These are phyloP conservation scores for Semaprochilodus insignis DNA, from an alignment of 2,797 vertebrate species.

Conservation along the genomic window DNA sequence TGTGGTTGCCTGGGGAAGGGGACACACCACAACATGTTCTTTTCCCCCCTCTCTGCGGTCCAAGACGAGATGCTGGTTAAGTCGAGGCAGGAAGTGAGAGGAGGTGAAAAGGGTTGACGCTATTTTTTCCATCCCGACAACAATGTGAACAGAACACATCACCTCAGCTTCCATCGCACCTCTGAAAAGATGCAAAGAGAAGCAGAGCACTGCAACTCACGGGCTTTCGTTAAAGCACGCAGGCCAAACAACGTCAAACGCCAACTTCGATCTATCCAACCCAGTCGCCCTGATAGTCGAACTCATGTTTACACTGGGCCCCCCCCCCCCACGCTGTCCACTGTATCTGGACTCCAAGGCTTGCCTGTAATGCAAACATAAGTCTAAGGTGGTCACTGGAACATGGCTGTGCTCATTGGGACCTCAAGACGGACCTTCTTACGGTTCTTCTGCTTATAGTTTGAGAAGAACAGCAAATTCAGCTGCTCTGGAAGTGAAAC, in stretches of 20 bases:
- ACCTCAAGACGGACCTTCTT: not conserved
- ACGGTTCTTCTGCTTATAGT: not conserved
- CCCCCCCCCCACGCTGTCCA: not conserved
- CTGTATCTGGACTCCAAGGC: not conserved
- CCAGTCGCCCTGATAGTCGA: too few species aligned
- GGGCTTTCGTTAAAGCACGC: not conserved
- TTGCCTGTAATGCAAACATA: not conserved
- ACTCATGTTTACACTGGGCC: not conserved
- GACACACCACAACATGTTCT: not conserved
- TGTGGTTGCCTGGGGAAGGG: not conserved
- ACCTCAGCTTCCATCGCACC: not conserved
- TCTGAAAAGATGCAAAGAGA: not conserved
- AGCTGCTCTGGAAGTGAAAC: not conserved
- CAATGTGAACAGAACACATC: not conserved
- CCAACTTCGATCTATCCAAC: not conserved
- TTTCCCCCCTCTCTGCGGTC: conserved; percentile 3
- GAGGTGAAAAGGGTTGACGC: not conserved
- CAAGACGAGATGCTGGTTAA: conserved; percentile 20
- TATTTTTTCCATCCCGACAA: not conserved
- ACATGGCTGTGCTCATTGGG: not conserved
- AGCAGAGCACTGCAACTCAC: not conserved
- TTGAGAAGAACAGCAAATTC: not conserved
- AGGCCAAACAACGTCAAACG: not conserved
- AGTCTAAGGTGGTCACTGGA: not conserved
- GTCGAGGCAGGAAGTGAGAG: conserved; percentile 6